Conservation (phyloP, 2,113 vertebrate genomes). For the Asarcornis scutulata region DNA sequence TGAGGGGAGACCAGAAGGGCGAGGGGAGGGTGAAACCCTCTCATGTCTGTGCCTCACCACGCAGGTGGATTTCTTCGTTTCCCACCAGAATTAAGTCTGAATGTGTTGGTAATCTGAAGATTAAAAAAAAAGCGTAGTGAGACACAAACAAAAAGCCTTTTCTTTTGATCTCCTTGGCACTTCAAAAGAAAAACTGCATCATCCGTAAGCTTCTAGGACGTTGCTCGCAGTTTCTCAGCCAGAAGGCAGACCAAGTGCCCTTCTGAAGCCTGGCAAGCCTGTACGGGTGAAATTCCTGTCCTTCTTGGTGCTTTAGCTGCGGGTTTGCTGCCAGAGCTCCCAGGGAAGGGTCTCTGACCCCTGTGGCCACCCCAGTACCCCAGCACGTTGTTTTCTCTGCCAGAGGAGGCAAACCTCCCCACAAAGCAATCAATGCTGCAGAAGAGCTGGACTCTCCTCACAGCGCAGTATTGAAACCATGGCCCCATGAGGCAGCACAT, state of each 20-base stretch:
- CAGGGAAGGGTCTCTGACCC: neutral
- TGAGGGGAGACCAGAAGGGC: neutral
- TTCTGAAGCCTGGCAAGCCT: neutral
- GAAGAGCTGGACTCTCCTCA: neutral
- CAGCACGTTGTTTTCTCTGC: neutral
- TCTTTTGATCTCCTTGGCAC: slow-evolving; percentile 43
- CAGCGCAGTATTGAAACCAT: fast-evolving
- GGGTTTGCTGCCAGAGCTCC: neutral
- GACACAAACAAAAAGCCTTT: too few species aligned
- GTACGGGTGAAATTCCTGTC: neutral
- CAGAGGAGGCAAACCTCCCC: neutral
- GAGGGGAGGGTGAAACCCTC: neutral
- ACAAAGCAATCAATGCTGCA: fast-evolving
- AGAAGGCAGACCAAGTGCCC: neutral
- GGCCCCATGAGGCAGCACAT: fast-evolving
- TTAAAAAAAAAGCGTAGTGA: neutral
- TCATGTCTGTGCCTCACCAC: slow-evolving; percentile 63
- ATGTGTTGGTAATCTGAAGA: slow-evolving; percentile 82
- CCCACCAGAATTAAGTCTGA: slow-evolving; percentile 83
- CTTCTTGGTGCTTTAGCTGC: neutral
- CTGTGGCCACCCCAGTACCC: neutral
- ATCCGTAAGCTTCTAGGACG: neutral
- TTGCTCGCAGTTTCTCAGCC: neutral
- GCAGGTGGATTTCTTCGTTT: slow-evolving; percentile 85
- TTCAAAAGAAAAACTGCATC: slow-evolving; percentile 35